Conservation (phyloP, 1,140 invertebrate genomes). For the Pseudomyrmex dendroicus region DNA sequence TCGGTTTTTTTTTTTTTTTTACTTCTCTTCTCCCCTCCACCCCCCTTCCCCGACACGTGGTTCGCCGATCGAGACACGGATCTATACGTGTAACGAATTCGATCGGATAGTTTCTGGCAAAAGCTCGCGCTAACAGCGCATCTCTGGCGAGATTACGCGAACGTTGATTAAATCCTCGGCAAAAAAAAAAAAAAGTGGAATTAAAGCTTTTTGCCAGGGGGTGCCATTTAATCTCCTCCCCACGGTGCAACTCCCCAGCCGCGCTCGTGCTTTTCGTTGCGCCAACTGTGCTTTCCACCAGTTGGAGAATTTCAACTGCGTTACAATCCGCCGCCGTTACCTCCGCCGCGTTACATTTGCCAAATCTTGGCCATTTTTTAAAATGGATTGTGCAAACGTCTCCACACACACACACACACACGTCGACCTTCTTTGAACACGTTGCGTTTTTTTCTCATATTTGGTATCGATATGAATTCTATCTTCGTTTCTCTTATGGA, state of each 20-base stretch:
- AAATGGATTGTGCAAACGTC: slow-evolving; percentile 1
- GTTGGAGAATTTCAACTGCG: not conserved
- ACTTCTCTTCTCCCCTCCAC: too few relatives aligned
- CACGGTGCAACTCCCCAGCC: not conserved
- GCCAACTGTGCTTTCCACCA: slow-evolving; percentile 4
- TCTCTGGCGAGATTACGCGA: slow-evolving; percentile 63
- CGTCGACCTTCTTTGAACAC: not conserved
- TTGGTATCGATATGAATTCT: slow-evolving; percentile 8
- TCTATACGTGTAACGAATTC: slow-evolving; percentile 30
- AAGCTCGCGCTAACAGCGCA: slow-evolving; percentile 41
- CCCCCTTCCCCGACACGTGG: not conserved
- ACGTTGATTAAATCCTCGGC: slow-evolving; percentile 69
- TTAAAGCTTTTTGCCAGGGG: slow-evolving; percentile 61
- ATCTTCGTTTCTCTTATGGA: not conserved
- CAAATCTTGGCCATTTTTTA: slow-evolving; percentile 22
- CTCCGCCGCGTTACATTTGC: not conserved
- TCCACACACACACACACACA: too few relatives aligned
- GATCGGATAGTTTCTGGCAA: slow-evolving; percentile 65
- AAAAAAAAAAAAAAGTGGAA: slow-evolving; percentile 57
- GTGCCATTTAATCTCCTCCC: slow-evolving; percentile 60
- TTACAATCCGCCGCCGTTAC: not conserved
- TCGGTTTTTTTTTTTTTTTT: not conserved
- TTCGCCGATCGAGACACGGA: slow-evolving; percentile 16
- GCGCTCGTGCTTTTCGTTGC: slow-evolving; percentile 29
- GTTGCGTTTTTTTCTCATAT: not conserved